These are phyloP conservation scores for Podocnemis expansa DNA, from an alignment of 2,113 vertebrate genomes.

Conservation along the genomic window DNA sequence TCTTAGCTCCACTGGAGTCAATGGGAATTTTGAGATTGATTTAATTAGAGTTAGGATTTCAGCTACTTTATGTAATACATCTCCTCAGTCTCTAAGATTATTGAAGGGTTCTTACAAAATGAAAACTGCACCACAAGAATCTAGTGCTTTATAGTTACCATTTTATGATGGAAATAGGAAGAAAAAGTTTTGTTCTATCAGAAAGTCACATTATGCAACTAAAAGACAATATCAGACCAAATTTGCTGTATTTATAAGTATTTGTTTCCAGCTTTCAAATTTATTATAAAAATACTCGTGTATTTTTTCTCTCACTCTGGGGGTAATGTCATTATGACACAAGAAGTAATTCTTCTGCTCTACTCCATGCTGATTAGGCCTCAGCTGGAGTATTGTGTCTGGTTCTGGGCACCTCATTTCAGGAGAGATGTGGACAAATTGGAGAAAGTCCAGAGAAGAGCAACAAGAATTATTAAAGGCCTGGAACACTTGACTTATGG, in stretches of 20 bases:
- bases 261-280: not conserved
- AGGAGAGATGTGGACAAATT: no score
- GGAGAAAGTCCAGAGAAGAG: no score
- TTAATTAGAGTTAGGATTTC: not conserved
- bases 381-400: no score
- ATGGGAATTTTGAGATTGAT: not conserved
- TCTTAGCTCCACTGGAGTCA: not conserved
- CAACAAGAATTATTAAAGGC: no score
- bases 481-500: no score
- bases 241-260: not conserved
- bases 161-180: not conserved
- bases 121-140: not conserved
- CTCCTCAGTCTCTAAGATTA: not conserved
- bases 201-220: not conserved
- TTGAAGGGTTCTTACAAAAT: not conserved
- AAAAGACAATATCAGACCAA: not conserved
- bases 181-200: not conserved
- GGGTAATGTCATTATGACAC: not conserved
- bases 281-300: fast-evolving
- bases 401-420: no score
- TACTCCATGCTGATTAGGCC: no score
- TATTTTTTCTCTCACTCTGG: not conserved
- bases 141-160: not conserved
- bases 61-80: not conserved
- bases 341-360: no score